Conservation (phyloP, 2,888 invertebrate genomes). For the Patella pellucida region DNA sequence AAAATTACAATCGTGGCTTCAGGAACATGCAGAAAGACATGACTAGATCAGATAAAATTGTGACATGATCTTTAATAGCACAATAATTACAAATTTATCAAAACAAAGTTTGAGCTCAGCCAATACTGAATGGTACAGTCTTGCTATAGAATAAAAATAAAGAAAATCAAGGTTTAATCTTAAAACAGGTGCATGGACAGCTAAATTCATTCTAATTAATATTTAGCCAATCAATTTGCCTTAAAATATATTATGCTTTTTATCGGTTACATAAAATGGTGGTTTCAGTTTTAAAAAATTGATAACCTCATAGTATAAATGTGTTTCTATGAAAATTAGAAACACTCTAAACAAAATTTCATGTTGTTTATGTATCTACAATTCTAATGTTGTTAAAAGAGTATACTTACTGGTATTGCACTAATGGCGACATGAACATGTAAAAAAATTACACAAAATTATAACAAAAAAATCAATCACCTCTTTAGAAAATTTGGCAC, state of each 20-base stretch:
- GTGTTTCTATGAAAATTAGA: background rate
- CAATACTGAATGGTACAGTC: background rate
- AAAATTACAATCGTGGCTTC: no score
- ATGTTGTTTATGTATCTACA: background rate
- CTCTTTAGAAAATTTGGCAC: background rate
- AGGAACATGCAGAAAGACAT: no score
- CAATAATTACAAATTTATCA: background rate
- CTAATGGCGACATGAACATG: background rate
- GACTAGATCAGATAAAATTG: background rate
- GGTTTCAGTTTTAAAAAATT: background rate
- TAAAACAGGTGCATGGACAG: no score
- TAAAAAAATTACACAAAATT: background rate
- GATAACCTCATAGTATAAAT: background rate
- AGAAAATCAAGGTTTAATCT: no score
- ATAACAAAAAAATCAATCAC: background rate
- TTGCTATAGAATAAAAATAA: no score
- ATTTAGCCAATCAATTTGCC: no score
- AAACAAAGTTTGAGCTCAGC: conserved; percentile 5
- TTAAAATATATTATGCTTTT: no score
- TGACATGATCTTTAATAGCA: conserved; percentile 4
- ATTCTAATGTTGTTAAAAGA: background rate
- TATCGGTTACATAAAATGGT: background rate
- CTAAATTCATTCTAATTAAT: no score
- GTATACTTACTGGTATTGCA: background rate
- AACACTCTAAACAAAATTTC: background rate